Evolutionary conservation across 1,140 invertebrate genomes (phyloP).

Genomic region (Microvelia longipes): DNA sequence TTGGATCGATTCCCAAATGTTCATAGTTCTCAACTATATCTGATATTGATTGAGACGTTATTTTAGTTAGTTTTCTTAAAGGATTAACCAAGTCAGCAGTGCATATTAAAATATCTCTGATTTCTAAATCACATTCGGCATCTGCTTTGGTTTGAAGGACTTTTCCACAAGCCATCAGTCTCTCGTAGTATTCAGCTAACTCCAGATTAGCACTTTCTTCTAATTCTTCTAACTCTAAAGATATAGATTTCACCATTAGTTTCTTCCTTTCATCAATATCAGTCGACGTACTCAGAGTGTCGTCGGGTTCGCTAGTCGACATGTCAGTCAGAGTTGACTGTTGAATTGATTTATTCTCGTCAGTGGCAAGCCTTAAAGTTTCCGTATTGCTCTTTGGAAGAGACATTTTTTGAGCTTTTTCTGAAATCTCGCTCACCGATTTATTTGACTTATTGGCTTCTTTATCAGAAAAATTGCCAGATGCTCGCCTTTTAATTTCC

Average conservation of each 20-base stretch:
- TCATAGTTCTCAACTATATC: constrained; percentile 17
- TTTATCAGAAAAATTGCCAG: not conserved
- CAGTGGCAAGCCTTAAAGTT: not conserved
- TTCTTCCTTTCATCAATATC: not conserved
- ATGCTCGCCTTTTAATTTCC: constrained; percentile 8
- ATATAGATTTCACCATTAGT: constrained; percentile 11
- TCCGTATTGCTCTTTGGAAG: not conserved
- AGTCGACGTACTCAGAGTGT: not conserved
- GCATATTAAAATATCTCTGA: constrained; percentile 16
- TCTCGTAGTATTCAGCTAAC: constrained; percentile 12
- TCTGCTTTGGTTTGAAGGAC: constrained; percentile 10
- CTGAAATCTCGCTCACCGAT: not conserved
- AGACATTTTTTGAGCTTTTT: not conserved
- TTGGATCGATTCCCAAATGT: constrained; percentile 11
- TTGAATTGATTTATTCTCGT: not conserved
- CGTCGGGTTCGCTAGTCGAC: not conserved
- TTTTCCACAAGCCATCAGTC: constrained; percentile 7
- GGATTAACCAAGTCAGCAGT: constrained; percentile 17
- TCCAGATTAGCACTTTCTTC: constrained; percentile 15
- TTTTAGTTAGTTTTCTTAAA: constrained; percentile 17
- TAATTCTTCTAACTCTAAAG: constrained; percentile 10
- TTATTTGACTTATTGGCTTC: not conserved
- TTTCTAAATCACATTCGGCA: constrained; percentile 14
- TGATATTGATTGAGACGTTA: constrained; percentile 19
- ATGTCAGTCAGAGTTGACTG: not conserved